A percentile compares a stretch with the other conserved stretches of the same genome.
Conservation (phyloP, 1,140 invertebrate genomes). For the Eumeta japonica region DNA sequence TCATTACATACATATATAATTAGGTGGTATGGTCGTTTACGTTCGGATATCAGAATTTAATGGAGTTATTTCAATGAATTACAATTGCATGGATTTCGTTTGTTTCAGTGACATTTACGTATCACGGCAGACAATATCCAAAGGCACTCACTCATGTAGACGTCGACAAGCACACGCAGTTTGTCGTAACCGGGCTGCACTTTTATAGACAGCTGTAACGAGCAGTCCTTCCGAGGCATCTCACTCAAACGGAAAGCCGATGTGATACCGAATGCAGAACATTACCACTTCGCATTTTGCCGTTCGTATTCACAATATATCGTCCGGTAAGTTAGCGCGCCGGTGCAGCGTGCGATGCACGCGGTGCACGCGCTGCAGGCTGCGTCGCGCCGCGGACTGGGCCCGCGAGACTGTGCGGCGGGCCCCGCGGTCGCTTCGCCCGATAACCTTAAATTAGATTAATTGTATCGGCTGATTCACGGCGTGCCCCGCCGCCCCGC, state of each 20-base stretch:
- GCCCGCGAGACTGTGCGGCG: constrained; percentile 51
- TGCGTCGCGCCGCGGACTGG: constrained; percentile 12
- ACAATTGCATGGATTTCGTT: too few relatives aligned
- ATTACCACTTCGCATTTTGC: neutral
- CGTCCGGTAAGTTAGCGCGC: neutral
- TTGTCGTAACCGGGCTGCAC: constrained; percentile 42
- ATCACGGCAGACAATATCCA: too few relatives aligned
- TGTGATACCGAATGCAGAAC: constrained; percentile 5
- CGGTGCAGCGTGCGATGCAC: neutral
- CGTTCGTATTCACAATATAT: neutral
- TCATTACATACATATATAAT: too few relatives aligned
- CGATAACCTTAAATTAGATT: constrained; percentile 56
- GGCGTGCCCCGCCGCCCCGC: constrained; percentile 30
- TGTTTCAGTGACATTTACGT: too few relatives aligned
- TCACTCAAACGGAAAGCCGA: constrained; percentile 21
- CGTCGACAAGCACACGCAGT: constrained; percentile 48
- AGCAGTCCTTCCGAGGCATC: constrained; percentile 50
- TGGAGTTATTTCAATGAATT: too few relatives aligned
- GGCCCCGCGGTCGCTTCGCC: constrained; percentile 36
- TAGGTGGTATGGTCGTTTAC: too few relatives aligned
- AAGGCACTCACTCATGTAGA: constrained; percentile 51
- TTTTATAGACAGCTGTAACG: constrained; percentile 46
- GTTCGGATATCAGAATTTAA: too few relatives aligned
- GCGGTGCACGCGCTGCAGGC: constrained; percentile 18
- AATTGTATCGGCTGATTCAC: constrained; percentile 55